Base-by-base conservation (phyloP, 1,140 invertebrate species). In the Potamilus streckersoni region DNA sequence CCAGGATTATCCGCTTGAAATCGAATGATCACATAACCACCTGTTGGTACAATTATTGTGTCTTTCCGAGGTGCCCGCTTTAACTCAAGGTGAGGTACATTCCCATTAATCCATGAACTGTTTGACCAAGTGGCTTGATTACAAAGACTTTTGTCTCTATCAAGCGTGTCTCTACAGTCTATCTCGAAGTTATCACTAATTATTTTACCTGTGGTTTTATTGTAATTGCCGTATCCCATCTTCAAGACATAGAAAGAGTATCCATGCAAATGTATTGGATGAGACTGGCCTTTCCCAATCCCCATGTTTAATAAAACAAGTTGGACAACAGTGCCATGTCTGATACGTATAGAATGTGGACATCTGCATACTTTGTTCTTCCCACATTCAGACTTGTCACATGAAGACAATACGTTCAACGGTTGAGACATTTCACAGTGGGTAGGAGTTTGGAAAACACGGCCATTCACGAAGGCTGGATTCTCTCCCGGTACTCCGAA, bases 1-100 rank as follows among this genome's bases (percentile, higher is more conserved):
- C 76, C 75, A 80, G 94, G 94, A 90, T 95, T 95, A 82, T 94
- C 90, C 1, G 94, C 93, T 79, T 92, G 92, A 81, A 95, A 94
- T 79, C 94, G 90, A 6, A 95, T 79, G 19, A 92, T 92, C 0
- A 93, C 92, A 2, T 92, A 93, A 2, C 93, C 93, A 71, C 91
- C 92, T 5, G 91, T 92, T 0, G 93, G 93, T 17, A 95, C 91
- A 0, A 92, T 90, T 56, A 95, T 90, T 0, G 94, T 94, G 80
- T 95, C 94, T 86, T 94, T 95, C 3, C 90, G 66, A 17, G 93
- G 90, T 19, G 94, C 92, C 79, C 92, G 90, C 0, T 90, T 87
- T 49, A 49, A 49, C 15, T 71, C 72, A 13, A 78, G 38, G 20
- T 49, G 60, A 11, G 76, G 70, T 16, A 81, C 55, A 49, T 71